Evolutionary conservation across 2,888 invertebrate genomes (phyloP).

Genomic region (Drosophila recens): DNA sequence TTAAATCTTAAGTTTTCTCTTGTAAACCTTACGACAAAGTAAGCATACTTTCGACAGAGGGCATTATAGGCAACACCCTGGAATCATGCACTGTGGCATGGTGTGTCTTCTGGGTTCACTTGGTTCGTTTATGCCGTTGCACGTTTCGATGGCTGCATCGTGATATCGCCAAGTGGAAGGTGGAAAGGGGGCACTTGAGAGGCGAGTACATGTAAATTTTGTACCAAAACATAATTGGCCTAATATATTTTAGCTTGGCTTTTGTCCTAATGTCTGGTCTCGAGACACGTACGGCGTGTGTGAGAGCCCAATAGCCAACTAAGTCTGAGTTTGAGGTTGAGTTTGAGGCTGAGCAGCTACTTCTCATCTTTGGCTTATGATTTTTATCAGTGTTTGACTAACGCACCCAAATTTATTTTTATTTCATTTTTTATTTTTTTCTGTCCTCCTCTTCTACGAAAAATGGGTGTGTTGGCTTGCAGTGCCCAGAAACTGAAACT

Average conservation of each 20-base stretch:
- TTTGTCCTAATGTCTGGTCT: conserved; percentile 49
- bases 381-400: conserved; percentile 80
- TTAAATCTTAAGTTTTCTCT: not conserved
- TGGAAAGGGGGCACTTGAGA: conserved; percentile 65
- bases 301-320: conserved; percentile 4
- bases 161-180: conserved; percentile 48
- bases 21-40: not conserved
- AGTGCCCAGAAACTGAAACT: conserved; percentile 34
- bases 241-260: conserved; percentile 69
- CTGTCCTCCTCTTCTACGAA: conserved; percentile 51
- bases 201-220: conserved; percentile 72
- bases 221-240: conserved; percentile 75
- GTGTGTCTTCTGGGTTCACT: conserved; percentile 22
- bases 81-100: conserved; percentile 15
- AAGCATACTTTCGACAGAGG: not conserved
- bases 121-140: conserved; percentile 66
- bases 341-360: conserved; percentile 24
- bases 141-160: conserved; percentile 70
- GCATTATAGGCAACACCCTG: conserved; percentile 28
- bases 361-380: conserved; percentile 66
- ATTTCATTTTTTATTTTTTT: conserved; percentile 10
- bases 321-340: too few relatives aligned
- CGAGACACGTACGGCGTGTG: conserved; percentile 55
- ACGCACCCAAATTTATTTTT: conserved; percentile 73
- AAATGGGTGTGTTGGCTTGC: conserved; percentile 61